phyloP scores from a whole-genome alignment of 2,113 vertebrate genomes.

The Ardeotis arabs region DNA sequence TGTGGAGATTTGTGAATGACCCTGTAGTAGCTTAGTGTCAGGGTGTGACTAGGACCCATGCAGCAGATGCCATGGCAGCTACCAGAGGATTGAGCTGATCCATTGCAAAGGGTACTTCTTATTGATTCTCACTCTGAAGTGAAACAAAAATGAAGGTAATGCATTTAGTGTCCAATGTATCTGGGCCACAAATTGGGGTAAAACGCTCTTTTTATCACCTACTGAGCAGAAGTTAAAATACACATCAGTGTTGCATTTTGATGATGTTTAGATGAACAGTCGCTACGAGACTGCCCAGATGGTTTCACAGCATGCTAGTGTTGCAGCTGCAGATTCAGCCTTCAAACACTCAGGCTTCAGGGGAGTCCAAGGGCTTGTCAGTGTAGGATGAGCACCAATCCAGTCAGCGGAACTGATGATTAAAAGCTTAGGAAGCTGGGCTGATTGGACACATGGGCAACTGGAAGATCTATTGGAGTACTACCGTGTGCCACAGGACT shows the following conservation, averaged over 20 bases:
- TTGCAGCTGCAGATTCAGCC: not conserved
- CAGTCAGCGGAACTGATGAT: not conserved
- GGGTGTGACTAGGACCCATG: not conserved
- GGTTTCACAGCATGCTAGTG: not conserved
- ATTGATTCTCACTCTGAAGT: not conserved
- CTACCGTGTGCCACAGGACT: not conserved
- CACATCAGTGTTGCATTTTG: not conserved
- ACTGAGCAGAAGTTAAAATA: not conserved
- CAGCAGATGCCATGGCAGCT: not conserved
- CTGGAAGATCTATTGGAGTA: not conserved
- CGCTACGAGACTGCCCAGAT: conserved; percentile 11
- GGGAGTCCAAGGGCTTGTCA: not conserved
- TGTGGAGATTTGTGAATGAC: not conserved
- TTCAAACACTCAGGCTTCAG: not conserved
- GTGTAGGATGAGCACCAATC: not conserved
- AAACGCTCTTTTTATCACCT: conserved; percentile 13
- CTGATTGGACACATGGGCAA: not conserved
- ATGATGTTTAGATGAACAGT: not conserved
- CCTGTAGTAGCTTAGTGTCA: not conserved
- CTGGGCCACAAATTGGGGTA: conserved; percentile 4
- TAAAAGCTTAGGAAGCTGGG: not conserved
- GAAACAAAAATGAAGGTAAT: not conserved
- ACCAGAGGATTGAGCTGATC: not conserved
- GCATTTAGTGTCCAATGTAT: not conserved
- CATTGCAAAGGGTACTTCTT: not conserved